Evolutionary conservation across 2,888 invertebrate genomes (phyloP).

Genomic region (Hypsopygia costalis): DNA sequence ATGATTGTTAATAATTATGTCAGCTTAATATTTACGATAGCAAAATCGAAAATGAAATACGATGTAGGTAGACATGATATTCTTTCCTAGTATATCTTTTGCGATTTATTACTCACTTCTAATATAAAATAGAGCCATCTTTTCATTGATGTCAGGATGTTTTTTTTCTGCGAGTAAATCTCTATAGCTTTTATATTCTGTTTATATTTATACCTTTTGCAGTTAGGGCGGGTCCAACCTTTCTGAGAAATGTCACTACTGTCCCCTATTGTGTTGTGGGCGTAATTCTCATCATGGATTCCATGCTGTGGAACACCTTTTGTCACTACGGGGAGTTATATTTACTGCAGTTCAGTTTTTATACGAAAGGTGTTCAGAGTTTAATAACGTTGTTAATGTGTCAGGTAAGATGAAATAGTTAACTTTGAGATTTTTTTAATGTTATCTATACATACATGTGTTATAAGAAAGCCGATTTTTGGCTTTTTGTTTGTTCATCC

Average conservation of each 20-base stretch:
- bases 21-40: too few relatives aligned
- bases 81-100: too few relatives aligned
- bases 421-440: background rate
- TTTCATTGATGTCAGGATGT: background rate
- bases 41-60: too few relatives aligned
- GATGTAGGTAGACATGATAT: too few relatives aligned
- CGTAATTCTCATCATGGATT: conserved; percentile 2
- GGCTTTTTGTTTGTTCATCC: too few relatives aligned
- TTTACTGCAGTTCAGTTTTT: conserved; percentile 4
- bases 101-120: too few relatives aligned
- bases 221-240: conserved; percentile 4
- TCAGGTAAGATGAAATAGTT: background rate
- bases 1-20: too few relatives aligned
- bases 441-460: too few relatives aligned
- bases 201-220: conserved; percentile 1
- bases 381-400: conserved; percentile 7
- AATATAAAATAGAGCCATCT: too few relatives aligned
- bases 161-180: background rate
- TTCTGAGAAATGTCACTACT: conserved; percentile 9
- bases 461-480: too few relatives aligned
- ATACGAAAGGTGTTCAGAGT: background rate
- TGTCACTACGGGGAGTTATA: conserved; percentile 3
- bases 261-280: conserved; percentile 5
- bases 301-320: conserved; percentile 8
- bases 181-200: background rate